Evolutionary conservation across 2,797 vertebrate genomes (phyloP).

Genomic region (Sebastolobus alascanus): DNA sequence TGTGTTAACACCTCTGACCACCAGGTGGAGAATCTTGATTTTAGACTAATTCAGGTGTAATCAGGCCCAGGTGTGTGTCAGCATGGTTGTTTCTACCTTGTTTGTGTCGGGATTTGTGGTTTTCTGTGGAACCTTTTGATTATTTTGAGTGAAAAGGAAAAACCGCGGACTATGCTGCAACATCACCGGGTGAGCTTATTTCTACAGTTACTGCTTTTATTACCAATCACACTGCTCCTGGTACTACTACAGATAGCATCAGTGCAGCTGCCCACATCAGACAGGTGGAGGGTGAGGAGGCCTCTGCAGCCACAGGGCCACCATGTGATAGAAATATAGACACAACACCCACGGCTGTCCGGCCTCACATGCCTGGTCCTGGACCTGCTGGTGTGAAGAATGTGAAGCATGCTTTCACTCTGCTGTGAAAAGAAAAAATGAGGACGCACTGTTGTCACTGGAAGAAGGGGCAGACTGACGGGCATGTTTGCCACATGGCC

Average conservation of each 20-base stretch:
- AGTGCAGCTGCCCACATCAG: not conserved
- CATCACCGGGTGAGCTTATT: not conserved
- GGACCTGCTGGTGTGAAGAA: conserved; percentile 80
- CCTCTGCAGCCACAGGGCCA: conserved; percentile 33
- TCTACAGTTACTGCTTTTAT: not conserved
- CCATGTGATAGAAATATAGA: conserved; percentile 47
- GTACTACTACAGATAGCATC: not conserved
- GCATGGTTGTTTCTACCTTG: not conserved
- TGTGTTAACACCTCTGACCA: not conserved
- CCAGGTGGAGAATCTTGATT: not conserved
- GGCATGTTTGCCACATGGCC: conserved; percentile 63
- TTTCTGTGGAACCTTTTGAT: not conserved
- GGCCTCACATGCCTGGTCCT: conserved; percentile 51
- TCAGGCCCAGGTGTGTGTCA: not conserved
- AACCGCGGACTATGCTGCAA: not conserved
- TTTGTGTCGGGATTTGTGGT: not conserved
- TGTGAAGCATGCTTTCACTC: conserved; percentile 82
- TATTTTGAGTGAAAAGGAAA: not conserved
- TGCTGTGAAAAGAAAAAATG: conserved; percentile 76
- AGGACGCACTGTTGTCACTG: conserved; percentile 63
- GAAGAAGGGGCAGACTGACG: conserved; percentile 24
- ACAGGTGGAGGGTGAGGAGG: conserved; percentile 2
- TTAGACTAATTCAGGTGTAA: not conserved
- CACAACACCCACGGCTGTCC: conserved; percentile 59
- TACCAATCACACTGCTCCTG: not conserved